These are phyloP conservation scores for Halocynthia roretzi DNA, from an alignment of 23 tunicate genomes.

Conservation along the genomic window DNA sequence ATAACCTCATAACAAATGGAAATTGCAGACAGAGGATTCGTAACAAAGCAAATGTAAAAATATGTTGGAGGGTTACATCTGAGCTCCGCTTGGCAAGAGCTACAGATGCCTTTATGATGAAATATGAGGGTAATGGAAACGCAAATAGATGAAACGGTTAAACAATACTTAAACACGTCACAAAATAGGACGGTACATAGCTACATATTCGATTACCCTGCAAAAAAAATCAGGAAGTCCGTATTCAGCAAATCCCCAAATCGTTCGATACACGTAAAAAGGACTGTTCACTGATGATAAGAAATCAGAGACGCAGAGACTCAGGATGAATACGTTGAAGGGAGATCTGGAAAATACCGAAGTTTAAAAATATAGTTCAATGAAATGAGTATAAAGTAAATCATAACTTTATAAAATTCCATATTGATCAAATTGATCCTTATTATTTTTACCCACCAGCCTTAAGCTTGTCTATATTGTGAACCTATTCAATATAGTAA, in stretches of 20 bases:
- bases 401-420: too few relatives aligned
- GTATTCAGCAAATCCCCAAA: not conserved
- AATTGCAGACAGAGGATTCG: not conserved
- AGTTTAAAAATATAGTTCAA: too few relatives aligned
- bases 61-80: not conserved
- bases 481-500: too few relatives aligned
- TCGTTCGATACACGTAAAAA: not conserved
- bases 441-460: too few relatives aligned
- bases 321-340: slow-evolving; percentile 4
- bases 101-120: not conserved
- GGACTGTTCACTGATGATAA: slow-evolving; percentile 1
- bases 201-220: not conserved
- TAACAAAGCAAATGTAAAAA: not conserved
- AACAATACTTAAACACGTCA: too few relatives aligned
- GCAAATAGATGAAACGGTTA: too few relatives aligned
- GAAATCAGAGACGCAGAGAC: slow-evolving; percentile 1
- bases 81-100: not conserved
- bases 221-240: not conserved
- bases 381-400: too few relatives aligned
- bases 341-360: slow-evolving; percentile 3
- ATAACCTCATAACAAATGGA: not conserved
- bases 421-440: too few relatives aligned
- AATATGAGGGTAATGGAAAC: too few relatives aligned
- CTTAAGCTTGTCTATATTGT: too few relatives aligned
- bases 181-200: too few relatives aligned